Base-by-base conservation (phyloP, 2,113 vertebrate genomes). In the Mionectes macconnelli region DNA sequence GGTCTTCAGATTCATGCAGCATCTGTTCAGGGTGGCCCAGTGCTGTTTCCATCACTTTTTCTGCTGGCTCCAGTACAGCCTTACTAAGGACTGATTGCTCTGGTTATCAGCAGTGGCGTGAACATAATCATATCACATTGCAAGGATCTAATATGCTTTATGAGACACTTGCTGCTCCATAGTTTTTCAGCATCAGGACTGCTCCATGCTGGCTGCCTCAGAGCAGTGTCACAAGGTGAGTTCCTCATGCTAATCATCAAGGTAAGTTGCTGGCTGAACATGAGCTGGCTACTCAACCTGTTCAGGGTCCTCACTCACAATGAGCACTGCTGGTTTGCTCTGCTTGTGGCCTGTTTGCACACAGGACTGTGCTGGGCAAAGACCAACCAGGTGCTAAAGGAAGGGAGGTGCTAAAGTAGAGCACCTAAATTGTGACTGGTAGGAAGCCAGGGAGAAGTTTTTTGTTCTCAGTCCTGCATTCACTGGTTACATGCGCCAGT, bases 11-110 rank as follows among this genome's bases (percentile, higher is more conserved):
- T 84, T 63, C 40, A 18, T 35, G 18, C 57, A 93, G 88, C 94
- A 95, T 96, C 95, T 97, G 94, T 88, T 97, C 72, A 59, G 67
- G 64, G 93, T 93, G 93, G 79, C 73, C 84, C 94, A 77, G 72
- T 88, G 53, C 94, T 84, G 37, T 89, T 84, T 85, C 94, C 69
- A 44, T 82, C 68, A 8, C 55, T 94, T 94, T 76, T 81, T 63
- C 72, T 84, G 68, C 60, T 95, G 81, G 89, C 85, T 95, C 49
- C 30, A 49, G 78, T 67, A 56, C 86, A 94, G 44, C 81, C 88
- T 90, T 50, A 55, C 78, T 60, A 52, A 95, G 84, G 68, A 97
- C 70, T 97, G 94, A 96, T 96, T 88, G 86, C 75, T 96, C 93
- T 80, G 72, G 62, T 94, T 93, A 90, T 94, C 53, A 69, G 60